Evolutionary conservation across 2,888 invertebrate genomes (phyloP).

Genomic region (Osmoderma eremita): DNA sequence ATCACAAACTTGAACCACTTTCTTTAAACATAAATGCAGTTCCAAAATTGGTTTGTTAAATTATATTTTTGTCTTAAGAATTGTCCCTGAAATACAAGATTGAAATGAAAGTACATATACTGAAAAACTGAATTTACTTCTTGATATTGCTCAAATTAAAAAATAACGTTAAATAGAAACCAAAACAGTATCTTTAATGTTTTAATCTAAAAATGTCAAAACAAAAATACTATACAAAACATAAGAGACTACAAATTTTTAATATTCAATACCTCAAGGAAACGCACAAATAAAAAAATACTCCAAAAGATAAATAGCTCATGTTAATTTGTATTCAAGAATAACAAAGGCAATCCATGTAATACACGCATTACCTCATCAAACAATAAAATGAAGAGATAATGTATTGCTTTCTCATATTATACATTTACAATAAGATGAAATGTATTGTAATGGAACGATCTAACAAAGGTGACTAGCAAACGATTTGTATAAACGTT

Average conservation of each 20-base stretch:
- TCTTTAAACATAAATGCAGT: too few species aligned
- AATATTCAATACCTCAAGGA: constrained; percentile 30
- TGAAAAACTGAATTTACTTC: too few species aligned
- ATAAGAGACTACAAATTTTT: constrained; percentile 26
- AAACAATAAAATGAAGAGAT: constrained; percentile 24
- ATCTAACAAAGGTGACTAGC: constrained; percentile 46
- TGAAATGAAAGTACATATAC: too few species aligned
- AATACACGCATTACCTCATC: constrained; percentile 23
- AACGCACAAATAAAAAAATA: constrained; percentile 34
- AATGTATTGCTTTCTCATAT: constrained; percentile 42
- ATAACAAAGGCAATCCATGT: constrained; percentile 15
- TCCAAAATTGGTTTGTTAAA: too few species aligned
- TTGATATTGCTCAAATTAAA: not conserved
- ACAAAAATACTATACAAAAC: constrained; percentile 36
- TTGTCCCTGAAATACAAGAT: too few species aligned
- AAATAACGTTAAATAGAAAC: constrained; percentile 8
- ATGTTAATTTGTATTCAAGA: constrained; percentile 11
- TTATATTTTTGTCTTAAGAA: too few species aligned
- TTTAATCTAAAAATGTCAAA: constrained; percentile 34
- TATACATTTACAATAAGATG: constrained; percentile 46
- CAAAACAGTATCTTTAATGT: constrained; percentile 12
- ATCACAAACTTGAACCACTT: too few species aligned
- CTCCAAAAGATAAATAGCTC: constrained; percentile 30
- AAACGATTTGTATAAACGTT: constrained; percentile 42
- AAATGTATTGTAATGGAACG: constrained; percentile 49